Conservation (phyloP, 1,140 invertebrate genomes). For the Drosophila ananassae region DNA sequence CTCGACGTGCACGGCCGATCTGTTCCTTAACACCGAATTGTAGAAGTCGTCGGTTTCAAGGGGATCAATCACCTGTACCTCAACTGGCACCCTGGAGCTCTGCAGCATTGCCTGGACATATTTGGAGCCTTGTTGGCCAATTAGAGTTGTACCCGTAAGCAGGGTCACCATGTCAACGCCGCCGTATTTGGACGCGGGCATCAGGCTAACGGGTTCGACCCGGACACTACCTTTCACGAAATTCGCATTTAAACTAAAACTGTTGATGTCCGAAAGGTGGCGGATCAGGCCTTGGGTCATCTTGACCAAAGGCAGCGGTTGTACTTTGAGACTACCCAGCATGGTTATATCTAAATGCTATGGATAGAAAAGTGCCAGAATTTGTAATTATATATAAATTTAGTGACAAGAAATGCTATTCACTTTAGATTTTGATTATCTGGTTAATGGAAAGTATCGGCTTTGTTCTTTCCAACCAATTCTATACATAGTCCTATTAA, state of each 20-base stretch:
- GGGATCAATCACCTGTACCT: conserved; percentile 45
- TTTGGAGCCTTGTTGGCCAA: conserved; percentile 62
- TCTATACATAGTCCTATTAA: too few relatives aligned
- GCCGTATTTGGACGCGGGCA: conserved; percentile 61
- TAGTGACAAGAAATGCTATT: background rate
- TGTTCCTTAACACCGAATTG: conserved; percentile 65
- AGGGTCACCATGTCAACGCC: conserved; percentile 60
- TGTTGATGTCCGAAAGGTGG: background rate
- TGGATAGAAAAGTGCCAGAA: background rate
- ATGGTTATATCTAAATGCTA: background rate
- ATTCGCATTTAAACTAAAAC: background rate
- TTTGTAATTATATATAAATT: background rate
- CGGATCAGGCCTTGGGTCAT: background rate
- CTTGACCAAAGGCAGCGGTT: background rate
- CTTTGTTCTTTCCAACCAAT: too few relatives aligned
- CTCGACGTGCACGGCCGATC: conserved; percentile 66
- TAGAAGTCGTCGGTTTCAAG: conserved; percentile 54
- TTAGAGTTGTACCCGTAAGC: conserved; percentile 53
- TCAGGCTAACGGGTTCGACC: conserved; percentile 11
- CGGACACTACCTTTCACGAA: conserved; percentile 41
- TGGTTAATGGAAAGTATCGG: too few relatives aligned
- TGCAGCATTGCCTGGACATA: conserved; percentile 57
- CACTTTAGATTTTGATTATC: too few relatives aligned
- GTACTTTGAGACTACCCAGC: background rate
- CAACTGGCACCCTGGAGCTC: conserved; percentile 61